These are phyloP conservation scores for Hippocampus comes DNA, from an alignment of 2,113 vertebrate species.

Conservation along the genomic window DNA sequence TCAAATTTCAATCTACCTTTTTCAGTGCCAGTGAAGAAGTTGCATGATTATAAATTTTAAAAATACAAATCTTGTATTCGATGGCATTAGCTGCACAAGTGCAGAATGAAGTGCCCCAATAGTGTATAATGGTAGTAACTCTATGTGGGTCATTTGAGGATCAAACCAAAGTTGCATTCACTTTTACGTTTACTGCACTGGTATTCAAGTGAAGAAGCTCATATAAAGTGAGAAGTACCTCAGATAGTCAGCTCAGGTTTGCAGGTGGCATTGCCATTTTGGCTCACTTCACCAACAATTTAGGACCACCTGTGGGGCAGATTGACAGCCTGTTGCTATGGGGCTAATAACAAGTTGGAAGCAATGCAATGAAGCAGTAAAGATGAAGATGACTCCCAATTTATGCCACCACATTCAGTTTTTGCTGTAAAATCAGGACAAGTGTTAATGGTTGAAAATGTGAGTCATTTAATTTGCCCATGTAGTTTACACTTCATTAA, in stretches of 20 bases:
- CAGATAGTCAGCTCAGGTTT: slow-evolving; percentile 28
- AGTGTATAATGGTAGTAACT: not conserved
- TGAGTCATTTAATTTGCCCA: slow-evolving; percentile 33
- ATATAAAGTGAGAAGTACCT: slow-evolving; percentile 6
- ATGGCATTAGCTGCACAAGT: no score
- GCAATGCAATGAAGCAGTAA: slow-evolving; percentile 52
- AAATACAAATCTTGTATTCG: no score
- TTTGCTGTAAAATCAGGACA: slow-evolving; percentile 39
- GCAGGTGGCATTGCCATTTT: slow-evolving; percentile 53
- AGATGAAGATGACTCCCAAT: slow-evolving; percentile 50
- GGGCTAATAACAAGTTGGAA: slow-evolving; percentile 62
- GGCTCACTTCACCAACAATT: slow-evolving; percentile 50
- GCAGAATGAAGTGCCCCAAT: no score
- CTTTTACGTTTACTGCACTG: not conserved
- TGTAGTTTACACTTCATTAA: slow-evolving; percentile 11
- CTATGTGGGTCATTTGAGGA: not conserved
- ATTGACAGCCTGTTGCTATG: slow-evolving; percentile 60
- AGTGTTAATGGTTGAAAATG: slow-evolving; percentile 49
- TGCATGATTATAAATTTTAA: no score
- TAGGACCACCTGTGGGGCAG: slow-evolving; percentile 53
- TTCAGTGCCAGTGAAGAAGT: no score
- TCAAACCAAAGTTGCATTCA: not conserved
- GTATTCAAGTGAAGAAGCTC: not conserved
- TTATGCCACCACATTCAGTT: slow-evolving; percentile 49
- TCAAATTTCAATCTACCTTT: no score